Percentiles rank a stretch among this genome's conserved stretches.
phyloP scores from a whole-genome alignment of 1,140 invertebrate genomes.

The Solenopsis fugax region DNA sequence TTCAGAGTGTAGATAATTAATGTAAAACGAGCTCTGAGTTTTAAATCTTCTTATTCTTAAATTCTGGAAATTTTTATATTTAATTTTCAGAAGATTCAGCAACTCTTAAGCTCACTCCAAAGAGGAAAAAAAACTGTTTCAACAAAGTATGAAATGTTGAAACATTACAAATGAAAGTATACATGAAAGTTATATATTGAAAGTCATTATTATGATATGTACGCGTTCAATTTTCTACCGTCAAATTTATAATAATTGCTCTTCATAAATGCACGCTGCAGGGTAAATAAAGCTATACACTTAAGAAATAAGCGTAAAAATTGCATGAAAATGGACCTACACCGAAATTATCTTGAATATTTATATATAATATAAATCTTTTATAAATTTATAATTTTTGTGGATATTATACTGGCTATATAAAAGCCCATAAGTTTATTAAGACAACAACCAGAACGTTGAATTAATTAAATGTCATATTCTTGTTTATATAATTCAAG shows the following conservation, averaged over 20 bases:
- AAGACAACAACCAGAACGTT: not conserved
- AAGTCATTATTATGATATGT: conserved; percentile 43
- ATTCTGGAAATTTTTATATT: not conserved
- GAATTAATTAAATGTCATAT: not conserved
- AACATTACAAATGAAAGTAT: conserved; percentile 18
- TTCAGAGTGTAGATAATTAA: not conserved
- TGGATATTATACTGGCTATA: not conserved
- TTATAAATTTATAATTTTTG: conserved; percentile 23
- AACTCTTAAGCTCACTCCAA: not conserved
- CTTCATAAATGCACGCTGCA: conserved; percentile 34
- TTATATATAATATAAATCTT: not conserved
- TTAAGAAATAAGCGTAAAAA: not conserved
- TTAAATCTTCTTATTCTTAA: conserved; percentile 15
- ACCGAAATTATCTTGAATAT: not conserved
- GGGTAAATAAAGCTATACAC: conserved; percentile 28
- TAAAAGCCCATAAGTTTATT: not conserved
- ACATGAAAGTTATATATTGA: conserved; percentile 43
- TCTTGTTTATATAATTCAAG: conserved; percentile 7
- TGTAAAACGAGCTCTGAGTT: not conserved
- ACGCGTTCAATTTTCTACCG: conserved; percentile 56
- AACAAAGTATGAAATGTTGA: not conserved
- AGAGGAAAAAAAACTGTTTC: not conserved
- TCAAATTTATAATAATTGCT: conserved; percentile 20
- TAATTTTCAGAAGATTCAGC: conserved; percentile 7
- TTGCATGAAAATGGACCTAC: not conserved